These are phyloP conservation scores for Rhagoletis zephyria DNA, from an alignment of 1,140 invertebrate genomes.

Conservation along the genomic window DNA sequence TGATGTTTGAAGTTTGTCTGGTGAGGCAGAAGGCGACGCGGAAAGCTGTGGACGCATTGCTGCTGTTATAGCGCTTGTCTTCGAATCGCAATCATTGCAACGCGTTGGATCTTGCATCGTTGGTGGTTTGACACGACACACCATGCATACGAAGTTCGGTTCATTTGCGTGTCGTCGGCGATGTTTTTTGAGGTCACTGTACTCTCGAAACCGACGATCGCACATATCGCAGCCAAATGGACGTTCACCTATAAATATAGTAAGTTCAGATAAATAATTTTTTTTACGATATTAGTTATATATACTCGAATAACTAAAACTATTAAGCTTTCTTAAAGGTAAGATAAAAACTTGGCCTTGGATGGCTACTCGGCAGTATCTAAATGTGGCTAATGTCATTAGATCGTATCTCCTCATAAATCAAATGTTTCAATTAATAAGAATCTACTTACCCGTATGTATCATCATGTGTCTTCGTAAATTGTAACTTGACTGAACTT, in stretches of 20 bases:
- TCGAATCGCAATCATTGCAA: conserved; percentile 66
- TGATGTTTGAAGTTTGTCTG: conserved; percentile 16
- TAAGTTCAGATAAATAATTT: too few relatives aligned
- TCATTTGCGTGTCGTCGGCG: conserved; percentile 75
- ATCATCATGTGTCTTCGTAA: conserved; percentile 72
- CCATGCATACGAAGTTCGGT: conserved; percentile 77
- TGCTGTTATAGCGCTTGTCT: conserved; percentile 55
- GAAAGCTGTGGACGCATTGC: conserved; percentile 46
- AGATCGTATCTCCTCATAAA: too few relatives aligned
- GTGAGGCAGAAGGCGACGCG: neutral
- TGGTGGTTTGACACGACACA: conserved; percentile 64
- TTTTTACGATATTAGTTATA: too few relatives aligned
- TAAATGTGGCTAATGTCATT: too few relatives aligned
- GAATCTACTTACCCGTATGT: conserved; percentile 65
- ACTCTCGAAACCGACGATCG: conserved; percentile 76
- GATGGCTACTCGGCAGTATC: too few relatives aligned
- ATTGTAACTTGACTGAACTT: conserved; percentile 71
- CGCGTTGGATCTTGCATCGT: conserved; percentile 67
- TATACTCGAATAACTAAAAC: neutral
- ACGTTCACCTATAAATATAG: conserved; percentile 67
- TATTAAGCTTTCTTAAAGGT: too few relatives aligned
- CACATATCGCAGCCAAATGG: conserved; percentile 75
- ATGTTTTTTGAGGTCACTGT: conserved; percentile 75
- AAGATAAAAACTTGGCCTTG: too few relatives aligned
- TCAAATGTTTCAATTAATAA: too few relatives aligned